These are phyloP conservation scores for Drymodes brunneopygia DNA, from an alignment of 2,113 vertebrate genomes.

Conservation along the genomic window DNA sequence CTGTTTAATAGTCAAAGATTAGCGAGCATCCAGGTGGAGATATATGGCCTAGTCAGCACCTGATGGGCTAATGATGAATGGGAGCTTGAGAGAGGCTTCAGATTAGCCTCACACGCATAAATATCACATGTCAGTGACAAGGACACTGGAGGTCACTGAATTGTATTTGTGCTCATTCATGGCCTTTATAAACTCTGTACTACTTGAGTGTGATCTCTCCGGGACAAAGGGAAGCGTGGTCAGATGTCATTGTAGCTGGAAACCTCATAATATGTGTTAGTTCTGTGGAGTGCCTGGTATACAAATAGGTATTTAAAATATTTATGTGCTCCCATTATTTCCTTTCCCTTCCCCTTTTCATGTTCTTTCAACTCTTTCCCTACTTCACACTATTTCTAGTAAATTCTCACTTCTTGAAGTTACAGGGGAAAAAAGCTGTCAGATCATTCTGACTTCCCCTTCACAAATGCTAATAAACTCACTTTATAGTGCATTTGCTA, in stretches of 20 bases:
- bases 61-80: conserved; percentile 61
- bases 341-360: neutral
- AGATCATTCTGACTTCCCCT: neutral
- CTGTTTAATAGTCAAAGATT: conserved; percentile 51
- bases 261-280: neutral
- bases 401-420: neutral
- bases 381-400: neutral
- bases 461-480: conserved; percentile 4
- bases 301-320: neutral
- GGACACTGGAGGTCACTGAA: conserved; percentile 49
- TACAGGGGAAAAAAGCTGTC: neutral
- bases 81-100: conserved; percentile 41
- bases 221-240: neutral
- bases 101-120: conserved; percentile 51
- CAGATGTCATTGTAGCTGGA: neutral
- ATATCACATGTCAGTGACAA: conserved; percentile 52
- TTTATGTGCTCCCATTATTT: neutral
- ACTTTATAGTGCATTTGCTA: neutral
- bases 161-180: neutral
- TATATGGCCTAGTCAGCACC: conserved; percentile 44
- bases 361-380: neutral
- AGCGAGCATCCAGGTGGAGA: conserved; percentile 49
- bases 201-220: neutral
- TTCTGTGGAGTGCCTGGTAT: neutral
- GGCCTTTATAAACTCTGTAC: neutral